phyloP scores from a whole-genome alignment of 2,888 invertebrate genomes.

The Cataglyphis livida region DNA sequence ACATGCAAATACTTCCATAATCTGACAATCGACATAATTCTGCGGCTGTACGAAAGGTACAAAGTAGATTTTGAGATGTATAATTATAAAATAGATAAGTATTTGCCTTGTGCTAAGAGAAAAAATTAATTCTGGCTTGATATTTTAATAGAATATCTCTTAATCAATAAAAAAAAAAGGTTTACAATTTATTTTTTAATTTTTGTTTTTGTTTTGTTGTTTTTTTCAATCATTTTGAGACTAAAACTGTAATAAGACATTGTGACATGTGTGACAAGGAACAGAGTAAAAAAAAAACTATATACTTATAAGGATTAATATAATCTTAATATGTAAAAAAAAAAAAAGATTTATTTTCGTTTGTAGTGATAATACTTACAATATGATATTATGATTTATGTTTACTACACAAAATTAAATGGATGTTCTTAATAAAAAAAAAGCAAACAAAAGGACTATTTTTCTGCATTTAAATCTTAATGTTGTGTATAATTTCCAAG shows the following conservation, averaged over 20 bases:
- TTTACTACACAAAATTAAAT: slow-evolving; percentile 29
- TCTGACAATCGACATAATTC: slow-evolving; percentile 75
- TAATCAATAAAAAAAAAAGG: too few species aligned
- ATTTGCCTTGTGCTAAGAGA: slow-evolving; percentile 76
- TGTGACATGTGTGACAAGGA: too few species aligned
- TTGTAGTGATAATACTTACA: background rate
- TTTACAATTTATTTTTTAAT: too few species aligned
- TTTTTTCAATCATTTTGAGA: too few species aligned
- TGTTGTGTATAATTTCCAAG: background rate
- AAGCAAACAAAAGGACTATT: background rate
- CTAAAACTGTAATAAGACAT: too few species aligned
- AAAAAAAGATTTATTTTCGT: background rate
- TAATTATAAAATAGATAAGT: slow-evolving; percentile 78
- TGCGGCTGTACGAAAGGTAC: slow-evolving; percentile 80
- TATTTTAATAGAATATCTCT: too few species aligned
- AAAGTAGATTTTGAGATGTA: slow-evolving; percentile 84
- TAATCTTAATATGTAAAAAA: background rate
- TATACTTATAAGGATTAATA: background rate
- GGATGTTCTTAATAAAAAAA: background rate
- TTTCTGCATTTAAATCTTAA: background rate
- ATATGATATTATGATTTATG: background rate
- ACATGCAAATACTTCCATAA: slow-evolving; percentile 82
- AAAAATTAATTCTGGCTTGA: background rate
- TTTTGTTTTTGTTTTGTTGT: too few species aligned
- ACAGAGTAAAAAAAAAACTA: too few species aligned